A percentile compares a stretch with the other conserved stretches of the same genome.
Evolutionary conservation across 2,113 vertebrate genomes (phyloP).

Genomic region (Sporophila hypoxantha): DNA sequence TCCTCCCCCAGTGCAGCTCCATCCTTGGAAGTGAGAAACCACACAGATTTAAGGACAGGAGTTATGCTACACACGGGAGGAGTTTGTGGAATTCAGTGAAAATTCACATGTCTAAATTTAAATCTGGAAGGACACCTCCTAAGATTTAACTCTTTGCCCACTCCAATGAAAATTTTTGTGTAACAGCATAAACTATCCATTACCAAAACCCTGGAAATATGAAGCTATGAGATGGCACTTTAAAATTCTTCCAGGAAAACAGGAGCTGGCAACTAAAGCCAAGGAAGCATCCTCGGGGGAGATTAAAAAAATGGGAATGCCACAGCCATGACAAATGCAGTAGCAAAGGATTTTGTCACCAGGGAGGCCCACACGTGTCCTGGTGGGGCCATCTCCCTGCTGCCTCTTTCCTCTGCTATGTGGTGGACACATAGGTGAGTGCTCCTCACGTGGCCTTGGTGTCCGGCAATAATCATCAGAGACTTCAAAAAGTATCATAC

Average conservation of each 20-base stretch:
- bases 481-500: background rate
- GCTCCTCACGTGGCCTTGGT: background rate
- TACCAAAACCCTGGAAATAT: background rate
- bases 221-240: background rate
- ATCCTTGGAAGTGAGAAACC: background rate
- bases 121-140: background rate
- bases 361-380: accelerated
- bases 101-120: background rate
- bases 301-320: background rate
- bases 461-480: background rate
- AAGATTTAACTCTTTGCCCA: background rate
- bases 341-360: background rate
- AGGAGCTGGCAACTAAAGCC: background rate
- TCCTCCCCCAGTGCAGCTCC: background rate
- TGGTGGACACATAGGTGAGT: background rate
- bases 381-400: no score
- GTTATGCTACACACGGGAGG: accelerated
- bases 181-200: background rate
- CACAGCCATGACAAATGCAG: background rate
- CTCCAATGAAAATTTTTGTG: background rate
- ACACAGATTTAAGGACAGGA: background rate
- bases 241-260: background rate
- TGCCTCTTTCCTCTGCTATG: background rate
- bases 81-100: background rate
- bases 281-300: background rate